Evolutionary conservation across 2,888 invertebrate species (phyloP), one percentile per base, ranked within the genome.

Genomic region (Mamestra brassicae): DNA sequence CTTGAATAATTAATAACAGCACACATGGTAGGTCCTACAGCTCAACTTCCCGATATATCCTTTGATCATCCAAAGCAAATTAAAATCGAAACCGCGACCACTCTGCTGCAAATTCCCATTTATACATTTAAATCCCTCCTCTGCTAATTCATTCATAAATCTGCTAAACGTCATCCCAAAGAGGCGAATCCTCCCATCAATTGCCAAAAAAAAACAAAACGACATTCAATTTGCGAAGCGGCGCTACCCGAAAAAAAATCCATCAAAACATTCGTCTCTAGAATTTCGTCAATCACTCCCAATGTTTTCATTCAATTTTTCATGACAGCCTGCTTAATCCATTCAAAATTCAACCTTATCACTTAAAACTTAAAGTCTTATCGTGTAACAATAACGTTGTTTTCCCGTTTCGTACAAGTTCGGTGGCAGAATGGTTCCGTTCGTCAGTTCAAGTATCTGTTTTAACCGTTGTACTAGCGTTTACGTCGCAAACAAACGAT

Each of bases 291-390:
- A 90, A 89, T 89, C 90, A 89, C 87, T 84, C 86, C 62, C 83
- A 84, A 81, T 90, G 88, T 90, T 91, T 88, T 90, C 87, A 88
- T 90, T 89, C 87, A 83, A 90, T 90, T 90, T 90, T 89, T 89
- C 83, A 79, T 81, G 85, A 84, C 89, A 84, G 79, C 67, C 73
- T 83, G 76, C 45, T 17, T 54, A 17, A 34, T 54, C 15, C 69
- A 70, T 70, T 65, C 60, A 26, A 85, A 76, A 61, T 36, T 63
- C 50, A 63, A 76, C 80, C 66, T 68, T 83, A 83, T 66, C 0
- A 0, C 11, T 2, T 17, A 8, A 34, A 5, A 0, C 8, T 17
- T 68, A 68, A 50, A 77, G 80, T 42, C 13, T n/a, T 58, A 58
- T 62, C 1, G 10, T 17, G 57, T n/a, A 61, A 34, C 17, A 58